A percentile compares a stretch with the other conserved stretches of the same genome.
phyloP scores from a whole-genome alignment of 2,888 invertebrate species.

The Cerastis leucographa region DNA sequence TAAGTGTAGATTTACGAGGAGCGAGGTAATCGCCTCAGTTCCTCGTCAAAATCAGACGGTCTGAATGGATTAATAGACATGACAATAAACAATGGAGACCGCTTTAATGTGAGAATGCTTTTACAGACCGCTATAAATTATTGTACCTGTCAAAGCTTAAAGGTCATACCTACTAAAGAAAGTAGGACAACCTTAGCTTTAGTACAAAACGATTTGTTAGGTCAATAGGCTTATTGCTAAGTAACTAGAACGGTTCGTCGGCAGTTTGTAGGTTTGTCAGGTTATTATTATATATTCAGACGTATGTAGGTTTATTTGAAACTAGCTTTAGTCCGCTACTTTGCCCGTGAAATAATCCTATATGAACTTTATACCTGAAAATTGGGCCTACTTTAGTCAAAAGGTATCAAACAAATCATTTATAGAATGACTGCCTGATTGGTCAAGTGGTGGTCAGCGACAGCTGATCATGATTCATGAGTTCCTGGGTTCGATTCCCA shows the following conservation, averaged over 20 bases:
- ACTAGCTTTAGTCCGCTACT: background rate
- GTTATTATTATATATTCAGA: background rate
- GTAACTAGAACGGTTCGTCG: conserved; percentile 43
- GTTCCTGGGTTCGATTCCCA: no score
- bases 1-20: background rate
- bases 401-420: no score
- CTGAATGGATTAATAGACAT: background rate
- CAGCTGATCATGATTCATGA: no score
- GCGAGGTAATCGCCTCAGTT: background rate
- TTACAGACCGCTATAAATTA: background rate
- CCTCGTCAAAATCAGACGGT: background rate
- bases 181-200: conserved; percentile 4
- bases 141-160: background rate
- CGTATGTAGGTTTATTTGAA: background rate
- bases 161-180: conserved; percentile 23
- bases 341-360: background rate
- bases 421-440: no score
- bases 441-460: no score
- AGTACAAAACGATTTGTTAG: conserved; percentile 12
- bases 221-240: conserved; percentile 26
- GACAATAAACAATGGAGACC: background rate
- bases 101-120: background rate
- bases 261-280: conserved; percentile 22
- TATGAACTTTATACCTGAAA: background rate
- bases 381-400: no score